These are phyloP conservation scores for Tamandua tetradactyla DNA, from an alignment of 2,797 vertebrate species.

Conservation along the genomic window DNA sequence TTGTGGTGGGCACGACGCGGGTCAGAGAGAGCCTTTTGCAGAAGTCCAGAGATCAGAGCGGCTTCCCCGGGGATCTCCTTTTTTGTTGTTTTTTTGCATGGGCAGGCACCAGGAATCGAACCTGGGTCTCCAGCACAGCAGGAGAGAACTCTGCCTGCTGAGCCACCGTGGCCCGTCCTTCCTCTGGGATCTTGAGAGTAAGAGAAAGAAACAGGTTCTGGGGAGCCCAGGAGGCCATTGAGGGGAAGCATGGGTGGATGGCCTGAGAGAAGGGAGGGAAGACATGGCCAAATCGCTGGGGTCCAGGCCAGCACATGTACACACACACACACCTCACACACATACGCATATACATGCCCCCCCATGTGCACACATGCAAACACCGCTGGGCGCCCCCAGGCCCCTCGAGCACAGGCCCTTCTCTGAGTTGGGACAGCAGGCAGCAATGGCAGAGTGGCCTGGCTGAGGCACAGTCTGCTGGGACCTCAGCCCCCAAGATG, in stretches of 20 bases:
- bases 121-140: too few species aligned
- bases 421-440: too few species aligned
- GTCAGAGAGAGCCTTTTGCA: not conserved
- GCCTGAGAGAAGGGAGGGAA: not conserved
- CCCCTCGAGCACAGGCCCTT: not conserved
- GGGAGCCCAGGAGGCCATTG: not conserved
- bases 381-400: not conserved
- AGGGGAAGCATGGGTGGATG: not conserved
- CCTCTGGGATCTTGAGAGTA: not conserved
- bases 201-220: not conserved
- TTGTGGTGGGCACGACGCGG: not conserved
- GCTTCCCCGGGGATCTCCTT: too few species aligned
- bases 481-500: not conserved
- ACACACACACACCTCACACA: not conserved
- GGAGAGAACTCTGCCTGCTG: too few species aligned
- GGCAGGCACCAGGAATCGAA: too few species aligned
- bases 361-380: too few species aligned
- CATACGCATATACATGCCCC: accelerated
- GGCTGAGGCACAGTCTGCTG: not conserved
- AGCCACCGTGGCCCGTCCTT: too few species aligned
- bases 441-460: not conserved
- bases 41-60: too few species aligned
- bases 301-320: not conserved
- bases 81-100: too few species aligned
- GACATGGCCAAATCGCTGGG: not conserved